A percentile compares a stretch with the other conserved stretches of the same genome.
These are phyloP conservation scores for Protobothrops flavoviridis DNA, from an alignment of 2,113 vertebrate genomes.

Conservation along the genomic window DNA sequence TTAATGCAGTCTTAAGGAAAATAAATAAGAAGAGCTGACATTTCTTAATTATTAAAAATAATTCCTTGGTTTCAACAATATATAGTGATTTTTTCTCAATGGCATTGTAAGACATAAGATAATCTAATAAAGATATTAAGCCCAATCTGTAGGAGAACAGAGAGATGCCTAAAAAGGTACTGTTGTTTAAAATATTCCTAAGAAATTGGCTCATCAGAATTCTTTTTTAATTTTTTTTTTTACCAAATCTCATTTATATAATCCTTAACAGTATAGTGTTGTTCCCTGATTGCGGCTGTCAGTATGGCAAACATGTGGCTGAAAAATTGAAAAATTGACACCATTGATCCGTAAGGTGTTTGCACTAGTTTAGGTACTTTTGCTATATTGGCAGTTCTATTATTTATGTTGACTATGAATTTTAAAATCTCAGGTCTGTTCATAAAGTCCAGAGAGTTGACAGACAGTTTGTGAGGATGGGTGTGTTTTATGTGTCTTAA, in stretches of 20 bases:
- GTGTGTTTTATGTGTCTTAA: conserved; percentile 52
- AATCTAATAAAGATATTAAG: conserved; percentile 35
- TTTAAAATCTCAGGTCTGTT: conserved; percentile 45
- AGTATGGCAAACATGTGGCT: neutral
- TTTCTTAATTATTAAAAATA: conserved; percentile 24
- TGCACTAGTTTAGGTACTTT: conserved; percentile 38
- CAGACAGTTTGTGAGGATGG: conserved; percentile 40
- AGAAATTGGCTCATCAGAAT: neutral
- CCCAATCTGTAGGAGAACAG: neutral
- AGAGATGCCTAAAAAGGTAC: conserved; percentile 15
- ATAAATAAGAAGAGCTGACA: conserved; percentile 27
- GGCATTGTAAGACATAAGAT: neutral
- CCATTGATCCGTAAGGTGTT: conserved; percentile 12
- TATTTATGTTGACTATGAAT: conserved; percentile 50
- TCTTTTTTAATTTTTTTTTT: neutral
- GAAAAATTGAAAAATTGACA: conserved; percentile 32
- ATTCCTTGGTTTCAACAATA: neutral
- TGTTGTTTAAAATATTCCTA: conserved; percentile 14
- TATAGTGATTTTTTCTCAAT: conserved; percentile 14
- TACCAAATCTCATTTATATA: conserved; percentile 15
- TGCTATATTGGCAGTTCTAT: conserved; percentile 47
- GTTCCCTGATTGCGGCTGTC: conserved; percentile 23
- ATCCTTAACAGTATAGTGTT: conserved; percentile 12
- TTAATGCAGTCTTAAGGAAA: conserved; percentile 35
- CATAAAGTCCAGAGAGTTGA: conserved; percentile 38